A percentile compares a stretch with the other conserved stretches of the same genome.
phyloP scores from a whole-genome alignment of 2,888 invertebrate species.

The Pemphredon lugubris region DNA sequence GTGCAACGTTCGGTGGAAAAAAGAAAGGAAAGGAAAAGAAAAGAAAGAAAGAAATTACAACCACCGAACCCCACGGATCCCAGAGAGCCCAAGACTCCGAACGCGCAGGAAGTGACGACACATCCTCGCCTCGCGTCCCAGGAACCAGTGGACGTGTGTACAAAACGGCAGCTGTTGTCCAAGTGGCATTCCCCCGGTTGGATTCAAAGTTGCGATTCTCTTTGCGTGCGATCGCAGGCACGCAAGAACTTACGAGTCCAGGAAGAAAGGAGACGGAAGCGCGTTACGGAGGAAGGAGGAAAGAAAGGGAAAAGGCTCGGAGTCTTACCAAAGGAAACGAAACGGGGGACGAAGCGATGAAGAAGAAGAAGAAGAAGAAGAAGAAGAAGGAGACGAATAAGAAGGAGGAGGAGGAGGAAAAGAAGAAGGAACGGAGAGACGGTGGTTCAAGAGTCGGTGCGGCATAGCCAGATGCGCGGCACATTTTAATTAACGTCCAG shows the following conservation, averaged over 20 bases:
- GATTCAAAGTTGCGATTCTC: constrained; percentile 60
- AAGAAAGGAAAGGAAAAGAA: too few species aligned
- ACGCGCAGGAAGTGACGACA: constrained; percentile 75
- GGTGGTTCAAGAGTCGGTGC: too few species aligned
- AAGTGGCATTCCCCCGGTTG: constrained; percentile 68
- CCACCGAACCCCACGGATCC: neutral
- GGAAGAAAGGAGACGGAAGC: constrained; percentile 25
- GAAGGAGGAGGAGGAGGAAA: neutral
- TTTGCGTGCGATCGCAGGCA: constrained; percentile 54
- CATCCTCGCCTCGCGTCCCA: constrained; percentile 61
- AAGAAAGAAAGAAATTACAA: constrained; percentile 28
- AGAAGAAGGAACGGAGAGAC: constrained; percentile 17
- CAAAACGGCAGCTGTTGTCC: constrained; percentile 73
- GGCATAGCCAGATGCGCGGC: constrained; percentile 76
- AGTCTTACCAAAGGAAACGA: constrained; percentile 13
- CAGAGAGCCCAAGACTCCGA: neutral
- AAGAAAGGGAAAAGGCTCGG: constrained; percentile 25
- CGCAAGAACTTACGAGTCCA: constrained; percentile 36
- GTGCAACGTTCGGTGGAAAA: constrained; percentile 15
- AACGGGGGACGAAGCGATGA: neutral
- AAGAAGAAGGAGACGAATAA: constrained; percentile 1
- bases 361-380: constrained; percentile 1
- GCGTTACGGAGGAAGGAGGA: constrained; percentile 12
- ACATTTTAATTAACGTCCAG: constrained; percentile 79
- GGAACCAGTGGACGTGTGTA: constrained; percentile 46